Evolutionary conservation across 2,113 vertebrate genomes (phyloP).

Genomic region (Eublepharis macularius): DNA sequence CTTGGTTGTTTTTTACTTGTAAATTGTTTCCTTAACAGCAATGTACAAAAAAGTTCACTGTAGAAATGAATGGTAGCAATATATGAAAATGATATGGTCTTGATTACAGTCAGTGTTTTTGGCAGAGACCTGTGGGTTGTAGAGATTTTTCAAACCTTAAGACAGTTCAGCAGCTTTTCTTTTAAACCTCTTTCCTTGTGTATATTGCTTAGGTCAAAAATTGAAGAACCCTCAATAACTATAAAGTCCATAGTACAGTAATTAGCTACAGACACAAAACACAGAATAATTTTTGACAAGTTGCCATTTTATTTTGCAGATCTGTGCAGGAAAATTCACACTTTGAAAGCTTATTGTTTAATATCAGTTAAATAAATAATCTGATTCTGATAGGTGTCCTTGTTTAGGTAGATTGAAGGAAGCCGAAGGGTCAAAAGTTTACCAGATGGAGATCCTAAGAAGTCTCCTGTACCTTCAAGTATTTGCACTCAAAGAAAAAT

Average conservation of each 20-base stretch:
- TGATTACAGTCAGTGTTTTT: not conserved
- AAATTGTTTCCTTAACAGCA: not conserved
- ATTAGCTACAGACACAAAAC: not conserved
- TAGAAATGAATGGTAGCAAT: not conserved
- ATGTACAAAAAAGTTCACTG: not conserved
- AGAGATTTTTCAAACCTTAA: not conserved
- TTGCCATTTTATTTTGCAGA: not conserved
- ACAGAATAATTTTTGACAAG: no score
- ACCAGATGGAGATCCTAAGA: not conserved
- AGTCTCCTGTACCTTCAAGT: not conserved
- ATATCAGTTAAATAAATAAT: constrained; percentile 2
- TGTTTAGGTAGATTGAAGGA: not conserved
- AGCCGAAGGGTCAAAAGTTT: not conserved
- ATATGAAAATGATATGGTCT: not conserved
- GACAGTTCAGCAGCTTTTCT: not conserved
- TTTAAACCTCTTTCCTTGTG: not conserved
- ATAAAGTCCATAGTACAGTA: not conserved
- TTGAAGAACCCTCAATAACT: not conserved
- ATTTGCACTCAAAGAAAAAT: not conserved
- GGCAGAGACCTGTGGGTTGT: not conserved
- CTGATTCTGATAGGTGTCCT: not conserved
- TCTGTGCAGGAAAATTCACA: not conserved
- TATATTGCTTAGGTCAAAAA: not conserved
- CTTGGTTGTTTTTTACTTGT: not conserved
- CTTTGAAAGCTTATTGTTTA: not conserved